Evolutionary conservation across 92 coral and sea anemone species (phyloP), one percentile per base, ranked within the genome.

Genomic region (Siderastrea siderea): DNA sequence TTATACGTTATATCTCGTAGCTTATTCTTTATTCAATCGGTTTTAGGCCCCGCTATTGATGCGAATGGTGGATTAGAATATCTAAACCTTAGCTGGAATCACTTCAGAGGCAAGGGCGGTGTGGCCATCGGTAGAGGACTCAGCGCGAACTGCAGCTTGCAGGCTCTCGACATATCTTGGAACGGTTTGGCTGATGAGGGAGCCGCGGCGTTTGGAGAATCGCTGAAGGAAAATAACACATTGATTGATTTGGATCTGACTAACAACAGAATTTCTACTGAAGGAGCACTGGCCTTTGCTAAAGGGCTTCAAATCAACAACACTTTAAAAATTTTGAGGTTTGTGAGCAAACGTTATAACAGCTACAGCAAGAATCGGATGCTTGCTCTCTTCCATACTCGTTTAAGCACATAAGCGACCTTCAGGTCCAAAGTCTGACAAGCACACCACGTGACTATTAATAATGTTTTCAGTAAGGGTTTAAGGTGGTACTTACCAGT

Each of bases 151-250:
- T 95, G 93, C 86, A 76, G 92, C 45, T 87, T 96, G 8, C 82
- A 88, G 81, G 64, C 85, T 3, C 83, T 96, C 13, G 93, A 95
- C 66, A 86, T 96, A 48, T 96, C 99, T 7, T 96, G 99, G 99
- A 96, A 96, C 62, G 99, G 99, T 1, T 95, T 96, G 55, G 96
- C 98, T 19, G 98, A 96, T 68, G 97, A 95, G 3, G 99, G 99
- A 0, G 99, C 99, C 7, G 90, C 92, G 43, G 99, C 99, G 2
- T 94, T 96, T 8, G 98, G 98, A 14, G 95, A 95, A 71, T 96
- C 99, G 15, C 79, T 96, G 11, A 86, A 85, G 68, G 98, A 91
- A 54, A 96, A 96, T 80, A 95, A 95, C 90, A 95, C 98, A 12
- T 87, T 96, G 43, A 47, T 51, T 44, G 99, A 96, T 53, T 52